Conservation (phyloP, 2,888 invertebrate genomes). For the Acleris sparsana region DNA sequence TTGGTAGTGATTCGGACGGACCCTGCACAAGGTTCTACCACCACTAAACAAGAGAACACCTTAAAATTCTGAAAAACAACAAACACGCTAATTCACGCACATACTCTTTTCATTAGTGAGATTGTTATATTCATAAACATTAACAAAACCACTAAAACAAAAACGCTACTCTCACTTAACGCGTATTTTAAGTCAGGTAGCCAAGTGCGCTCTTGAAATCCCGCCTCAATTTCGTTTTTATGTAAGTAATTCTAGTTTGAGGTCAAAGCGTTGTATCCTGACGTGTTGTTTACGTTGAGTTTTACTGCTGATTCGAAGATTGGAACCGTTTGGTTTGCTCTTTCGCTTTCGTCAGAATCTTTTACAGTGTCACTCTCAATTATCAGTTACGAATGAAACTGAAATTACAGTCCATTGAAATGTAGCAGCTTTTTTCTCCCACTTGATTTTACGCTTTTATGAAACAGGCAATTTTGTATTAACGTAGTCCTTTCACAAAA, state of each 20-base stretch:
- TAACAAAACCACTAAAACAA: no score
- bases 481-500: no score
- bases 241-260: conserved; percentile 37
- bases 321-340: conserved; percentile 27
- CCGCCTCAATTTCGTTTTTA: conserved; percentile 25
- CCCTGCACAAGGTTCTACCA: no score
- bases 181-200: conserved; percentile 9
- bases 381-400: conserved; percentile 12
- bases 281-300: conserved; percentile 32
- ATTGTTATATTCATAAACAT: no score
- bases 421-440: neutral
- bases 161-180: conserved; percentile 1
- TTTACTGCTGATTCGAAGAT: conserved; percentile 34
- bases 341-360: conserved; percentile 20
- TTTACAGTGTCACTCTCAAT: conserved; percentile 22
- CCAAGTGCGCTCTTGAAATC: conserved; percentile 8
- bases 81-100: no score
- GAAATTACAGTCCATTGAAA: neutral
- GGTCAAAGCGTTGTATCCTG: conserved; percentile 32
- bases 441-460: no score
- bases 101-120: no score
- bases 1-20: no score
- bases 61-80: no score
- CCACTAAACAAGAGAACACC: no score
- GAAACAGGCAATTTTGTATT: no score